Percentiles rank a stretch among this genome's conserved stretches.
Evolutionary conservation across 1,140 invertebrate genomes (phyloP).

Genomic region (Propsilocerus akamusi): DNA sequence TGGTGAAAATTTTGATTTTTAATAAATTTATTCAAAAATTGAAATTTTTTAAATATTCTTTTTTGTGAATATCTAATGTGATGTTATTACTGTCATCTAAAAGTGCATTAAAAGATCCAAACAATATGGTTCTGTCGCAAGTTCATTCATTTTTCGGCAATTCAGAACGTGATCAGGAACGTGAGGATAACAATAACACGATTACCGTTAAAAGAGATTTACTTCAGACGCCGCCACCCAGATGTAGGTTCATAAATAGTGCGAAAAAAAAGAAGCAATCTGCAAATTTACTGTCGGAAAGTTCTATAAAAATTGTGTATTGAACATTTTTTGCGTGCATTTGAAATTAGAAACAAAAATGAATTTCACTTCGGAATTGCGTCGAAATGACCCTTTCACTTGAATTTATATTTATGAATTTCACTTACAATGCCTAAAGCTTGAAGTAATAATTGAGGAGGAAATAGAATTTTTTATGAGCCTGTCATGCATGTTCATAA

Average conservation of each 20-base stretch:
- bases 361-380: no score
- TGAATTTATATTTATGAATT: no score
- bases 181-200: conserved; percentile 4
- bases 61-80: background rate
- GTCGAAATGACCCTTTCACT: no score
- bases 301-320: no score
- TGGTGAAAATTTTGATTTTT: background rate
- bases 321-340: no score
- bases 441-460: no score
- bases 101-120: background rate
- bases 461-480: conserved; percentile 3
- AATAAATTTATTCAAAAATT: background rate
- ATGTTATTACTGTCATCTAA: background rate
- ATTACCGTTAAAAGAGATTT: background rate
- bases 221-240: background rate
- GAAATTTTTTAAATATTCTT: no score
- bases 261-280: no score
- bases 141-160: background rate
- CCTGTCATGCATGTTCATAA: no score
- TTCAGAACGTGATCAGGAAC: background rate
- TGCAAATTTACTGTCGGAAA: no score
- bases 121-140: conserved; percentile 1
- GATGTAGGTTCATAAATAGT: conserved; percentile 1
- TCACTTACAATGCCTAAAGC: no score
- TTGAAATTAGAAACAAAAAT: no score